Percentiles rank a stretch among this genome's conserved stretches.
Conservation (phyloP, 2,797 vertebrate species). For the Manis crassicaudata region DNA sequence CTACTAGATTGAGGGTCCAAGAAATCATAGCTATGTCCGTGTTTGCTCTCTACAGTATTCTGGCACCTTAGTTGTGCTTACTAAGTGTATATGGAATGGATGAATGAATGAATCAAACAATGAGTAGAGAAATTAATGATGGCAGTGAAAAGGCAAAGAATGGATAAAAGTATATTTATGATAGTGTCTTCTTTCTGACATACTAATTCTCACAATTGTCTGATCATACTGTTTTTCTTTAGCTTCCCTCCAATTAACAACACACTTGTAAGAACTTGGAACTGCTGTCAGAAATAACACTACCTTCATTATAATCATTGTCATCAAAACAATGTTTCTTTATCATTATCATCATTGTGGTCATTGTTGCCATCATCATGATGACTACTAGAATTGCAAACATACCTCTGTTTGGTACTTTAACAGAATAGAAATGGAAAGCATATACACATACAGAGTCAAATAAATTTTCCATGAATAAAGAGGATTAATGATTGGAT, state of each 20-base stretch:
- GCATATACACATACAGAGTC: background rate
- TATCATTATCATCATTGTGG: background rate
- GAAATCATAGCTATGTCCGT: background rate
- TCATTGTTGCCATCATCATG: background rate
- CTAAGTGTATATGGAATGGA: background rate
- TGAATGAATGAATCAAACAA: background rate
- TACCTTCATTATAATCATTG: background rate
- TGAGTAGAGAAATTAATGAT: background rate
- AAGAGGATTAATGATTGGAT: constrained; percentile 55
- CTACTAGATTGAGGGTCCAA: background rate
- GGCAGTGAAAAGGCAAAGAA: background rate
- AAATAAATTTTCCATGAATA: constrained; percentile 39
- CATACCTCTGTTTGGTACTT: background rate
- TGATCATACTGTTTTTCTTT: background rate
- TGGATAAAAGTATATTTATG: background rate
- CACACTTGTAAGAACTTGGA: background rate
- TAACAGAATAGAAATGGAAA: background rate
- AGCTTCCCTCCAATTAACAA: background rate
- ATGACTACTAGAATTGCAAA: background rate
- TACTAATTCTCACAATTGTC: background rate
- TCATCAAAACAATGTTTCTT: background rate
- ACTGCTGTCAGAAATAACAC: background rate
- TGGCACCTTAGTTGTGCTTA: background rate
- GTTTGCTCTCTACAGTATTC: background rate
- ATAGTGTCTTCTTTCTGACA: background rate